Percentiles rank a stretch among this genome's conserved stretches.
phyloP scores from a whole-genome alignment of 2,888 invertebrate genomes.

The Catocala fraxini region DNA sequence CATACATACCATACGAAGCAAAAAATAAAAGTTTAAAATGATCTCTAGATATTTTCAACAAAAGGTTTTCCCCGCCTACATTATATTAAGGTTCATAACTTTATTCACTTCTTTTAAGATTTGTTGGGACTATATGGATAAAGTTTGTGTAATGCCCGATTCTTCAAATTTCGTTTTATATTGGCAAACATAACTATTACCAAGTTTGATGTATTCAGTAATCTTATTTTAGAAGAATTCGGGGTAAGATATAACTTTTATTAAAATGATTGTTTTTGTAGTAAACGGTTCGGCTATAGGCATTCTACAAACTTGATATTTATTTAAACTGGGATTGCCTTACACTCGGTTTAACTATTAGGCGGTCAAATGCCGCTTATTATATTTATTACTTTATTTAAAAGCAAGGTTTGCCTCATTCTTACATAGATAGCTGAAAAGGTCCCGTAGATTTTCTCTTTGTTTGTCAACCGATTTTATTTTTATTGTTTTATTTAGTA shows the following conservation, averaged over 20 bases:
- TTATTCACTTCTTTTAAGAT: constrained; percentile 3
- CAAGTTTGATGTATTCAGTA: constrained; percentile 21
- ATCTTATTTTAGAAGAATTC: constrained; percentile 27
- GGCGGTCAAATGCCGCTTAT: no score
- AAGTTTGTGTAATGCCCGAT: constrained; percentile 17
- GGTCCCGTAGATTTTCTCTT: no score
- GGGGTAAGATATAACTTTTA: constrained; percentile 23
- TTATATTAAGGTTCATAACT: neutral
- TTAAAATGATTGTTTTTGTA: neutral
- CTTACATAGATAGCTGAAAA: no score
- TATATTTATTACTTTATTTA: no score
- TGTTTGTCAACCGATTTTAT: no score
- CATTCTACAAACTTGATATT: no score
- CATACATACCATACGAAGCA: no score
- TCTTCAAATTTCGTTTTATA: constrained; percentile 22
- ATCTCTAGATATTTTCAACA: neutral
- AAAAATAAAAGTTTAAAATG: neutral
- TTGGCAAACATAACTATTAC: constrained; percentile 27
- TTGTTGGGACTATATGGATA: constrained; percentile 10
- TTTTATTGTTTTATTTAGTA: no score
- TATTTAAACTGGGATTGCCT: no score
- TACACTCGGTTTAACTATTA: no score
- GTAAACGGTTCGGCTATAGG: no score
- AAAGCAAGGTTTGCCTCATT: no score
- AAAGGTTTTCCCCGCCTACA: neutral